Evolutionary conservation across 2,888 invertebrate species (phyloP), one percentile per base, ranked within the genome.

Genomic region (Myopa testacea): DNA sequence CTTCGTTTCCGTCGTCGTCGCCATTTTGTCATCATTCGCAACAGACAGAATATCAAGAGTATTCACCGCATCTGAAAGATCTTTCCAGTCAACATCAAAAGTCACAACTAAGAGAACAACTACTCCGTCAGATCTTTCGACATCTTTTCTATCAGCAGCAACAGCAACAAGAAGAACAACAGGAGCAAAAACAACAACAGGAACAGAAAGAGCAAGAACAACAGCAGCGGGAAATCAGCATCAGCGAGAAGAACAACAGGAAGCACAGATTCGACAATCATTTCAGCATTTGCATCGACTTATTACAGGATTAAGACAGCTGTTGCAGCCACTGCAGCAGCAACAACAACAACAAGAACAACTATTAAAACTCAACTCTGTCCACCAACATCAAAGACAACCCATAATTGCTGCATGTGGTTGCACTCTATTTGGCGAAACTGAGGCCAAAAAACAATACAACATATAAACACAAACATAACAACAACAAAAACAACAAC

Each of bases 1-100:
- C 84, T 84, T 84, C 81, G 81, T 84, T 85, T 84, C 82, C 84
- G 78, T 84, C 84, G 85, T 86, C 82, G 82, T 82, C 84, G 79
- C 77, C 84, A 85, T 85, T 84, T 78, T 86, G 82, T 85, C 86
- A 86, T 84, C 84, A 83, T 81, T 84, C 62, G 26, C 67, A 77
- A 67, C 76, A 71, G 14, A 78, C 79, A 50, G 63, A 80, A 34
- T 71, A 83, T 74, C 75, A 79, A 68, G 63, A 75, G 76, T 14
- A 73, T 40, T 45, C 40, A 60, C 19, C 19, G 12, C 63, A 63
- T 34, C 58, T 19, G 37, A 34, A 37, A 75, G 34, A 67, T 38
- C 38, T 62, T 19, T 19, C 62, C 10, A 62, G 79, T 16, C 73
- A 83, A 76, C 75, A 81, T 74, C 75, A 76, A 69, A 81, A 81